Evolutionary conservation across 2,113 vertebrate species (phyloP).

Genomic region (Oxygymnocypris stewartii): DNA sequence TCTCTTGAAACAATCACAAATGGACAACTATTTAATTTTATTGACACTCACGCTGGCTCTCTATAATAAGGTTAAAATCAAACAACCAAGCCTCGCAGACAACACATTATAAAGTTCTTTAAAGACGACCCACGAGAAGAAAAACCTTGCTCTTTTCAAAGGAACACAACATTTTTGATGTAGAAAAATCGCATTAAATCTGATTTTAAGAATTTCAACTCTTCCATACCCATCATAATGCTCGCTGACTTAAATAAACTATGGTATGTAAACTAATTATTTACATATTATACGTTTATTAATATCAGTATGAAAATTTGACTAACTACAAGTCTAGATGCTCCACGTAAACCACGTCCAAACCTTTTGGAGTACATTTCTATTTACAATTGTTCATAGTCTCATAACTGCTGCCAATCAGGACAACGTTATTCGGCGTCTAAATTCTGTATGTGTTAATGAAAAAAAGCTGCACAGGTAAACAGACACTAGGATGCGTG

Average conservation of each 20-base stretch:
- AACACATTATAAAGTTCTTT: background rate
- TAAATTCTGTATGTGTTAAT: background rate
- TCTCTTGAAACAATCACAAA: background rate
- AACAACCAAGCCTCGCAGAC: background rate
- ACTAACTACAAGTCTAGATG: background rate
- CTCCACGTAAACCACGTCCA: background rate
- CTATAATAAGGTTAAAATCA: background rate
- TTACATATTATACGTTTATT: background rate
- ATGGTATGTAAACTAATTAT: too few species aligned
- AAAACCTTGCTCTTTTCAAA: background rate
- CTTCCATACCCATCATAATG: background rate
- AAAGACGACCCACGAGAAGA: too few species aligned
- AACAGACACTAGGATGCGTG: background rate
- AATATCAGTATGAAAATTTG: background rate
- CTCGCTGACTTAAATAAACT: background rate
- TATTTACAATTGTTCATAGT: background rate
- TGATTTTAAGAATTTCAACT: background rate
- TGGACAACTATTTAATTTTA: background rate
- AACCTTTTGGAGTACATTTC: background rate
- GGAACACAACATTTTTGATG: background rate
- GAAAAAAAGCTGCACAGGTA: background rate
- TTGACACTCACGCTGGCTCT: background rate
- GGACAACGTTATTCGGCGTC: background rate
- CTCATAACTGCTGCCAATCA: background rate
- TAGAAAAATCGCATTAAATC: background rate